phyloP scores from a whole-genome alignment of 2,797 vertebrate species.

The Gila robusta region DNA sequence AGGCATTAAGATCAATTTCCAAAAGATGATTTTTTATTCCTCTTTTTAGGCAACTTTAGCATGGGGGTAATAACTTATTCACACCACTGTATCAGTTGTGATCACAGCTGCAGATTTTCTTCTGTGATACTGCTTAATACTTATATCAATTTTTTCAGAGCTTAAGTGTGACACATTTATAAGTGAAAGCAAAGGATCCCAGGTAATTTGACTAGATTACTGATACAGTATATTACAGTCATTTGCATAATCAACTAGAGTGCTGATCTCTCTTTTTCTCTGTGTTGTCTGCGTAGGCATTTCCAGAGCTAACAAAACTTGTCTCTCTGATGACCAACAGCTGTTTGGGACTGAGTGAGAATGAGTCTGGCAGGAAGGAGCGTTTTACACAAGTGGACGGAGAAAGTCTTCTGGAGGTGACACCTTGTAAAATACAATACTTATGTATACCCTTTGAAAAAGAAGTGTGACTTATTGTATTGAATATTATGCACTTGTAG shows the following conservation, averaged over 20 bases:
- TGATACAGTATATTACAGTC: background rate
- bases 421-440: conserved; percentile 42
- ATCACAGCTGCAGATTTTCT: background rate
- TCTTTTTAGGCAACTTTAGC: too few species aligned
- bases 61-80: too few species aligned
- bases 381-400: background rate
- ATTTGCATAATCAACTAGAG: background rate
- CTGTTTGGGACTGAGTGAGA: conserved; percentile 59
- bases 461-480: background rate
- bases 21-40: too few species aligned
- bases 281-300: conserved; percentile 57
- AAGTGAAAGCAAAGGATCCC: accelerated
- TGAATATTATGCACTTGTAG: background rate
- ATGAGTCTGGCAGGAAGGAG: background rate
- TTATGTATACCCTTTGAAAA: background rate
- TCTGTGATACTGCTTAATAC: background rate
- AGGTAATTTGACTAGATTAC: conserved; percentile 15
- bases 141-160: conserved; percentile 31
- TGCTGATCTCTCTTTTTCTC: background rate
- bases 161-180: background rate
- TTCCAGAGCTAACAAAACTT: background rate
- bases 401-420: conserved; percentile 69
- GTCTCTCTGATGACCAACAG: conserved; percentile 42
- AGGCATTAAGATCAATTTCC: too few species aligned
- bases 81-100: too few species aligned